Evolutionary conservation across 2,113 vertebrate genomes (phyloP), one percentile per base, ranked within the genome.

Genomic region (Gallinago undulata): DNA sequence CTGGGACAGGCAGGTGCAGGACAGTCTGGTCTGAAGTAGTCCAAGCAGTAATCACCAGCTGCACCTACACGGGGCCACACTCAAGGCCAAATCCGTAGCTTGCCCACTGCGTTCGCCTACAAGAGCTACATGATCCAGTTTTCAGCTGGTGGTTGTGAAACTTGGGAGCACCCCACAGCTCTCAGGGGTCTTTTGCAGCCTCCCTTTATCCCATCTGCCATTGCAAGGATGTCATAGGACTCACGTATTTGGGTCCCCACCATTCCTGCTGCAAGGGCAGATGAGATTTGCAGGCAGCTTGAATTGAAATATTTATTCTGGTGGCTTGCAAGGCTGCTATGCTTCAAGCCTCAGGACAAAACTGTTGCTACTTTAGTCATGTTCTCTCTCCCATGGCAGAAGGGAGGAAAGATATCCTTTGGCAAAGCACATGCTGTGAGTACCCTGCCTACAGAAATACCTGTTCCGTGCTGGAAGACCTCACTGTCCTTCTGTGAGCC

Each of bases 41-140:
- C 14, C 64, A 57, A 45, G 27, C 11, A 79, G 48, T 16, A 39
- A 57, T 35, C 25, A 59, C 41, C 37, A 84, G 43, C 30, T 89
- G 62, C 33, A 43, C 51, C 21, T 35, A 39, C 57, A 45, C 0
- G 0, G 43, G 28, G 23, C 16, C 48, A 51, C 23, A 22, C n/a
- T 66, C 27, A 22, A 55, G n/a, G 50, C 48, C 56, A 41, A 41
- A 63, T 30, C 47, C 22, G 19, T 30, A 22, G 15, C 41, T 76
- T 19, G 7, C 24, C 16, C 2, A 0, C 14, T 19, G 6, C 41
- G 28, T 24, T 73, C 2, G 1, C 45, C 30, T n/a, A 6, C 0
- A 1, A 83, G 10, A 73, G 7, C 35, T n/a, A 47, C 25, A 24
- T 5, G 18, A 67, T 9, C 4, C 37, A 50, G 43, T 25, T 69